Conservation (phyloP, 2,888 invertebrate species). For the Eristalinus sepulchralis region DNA sequence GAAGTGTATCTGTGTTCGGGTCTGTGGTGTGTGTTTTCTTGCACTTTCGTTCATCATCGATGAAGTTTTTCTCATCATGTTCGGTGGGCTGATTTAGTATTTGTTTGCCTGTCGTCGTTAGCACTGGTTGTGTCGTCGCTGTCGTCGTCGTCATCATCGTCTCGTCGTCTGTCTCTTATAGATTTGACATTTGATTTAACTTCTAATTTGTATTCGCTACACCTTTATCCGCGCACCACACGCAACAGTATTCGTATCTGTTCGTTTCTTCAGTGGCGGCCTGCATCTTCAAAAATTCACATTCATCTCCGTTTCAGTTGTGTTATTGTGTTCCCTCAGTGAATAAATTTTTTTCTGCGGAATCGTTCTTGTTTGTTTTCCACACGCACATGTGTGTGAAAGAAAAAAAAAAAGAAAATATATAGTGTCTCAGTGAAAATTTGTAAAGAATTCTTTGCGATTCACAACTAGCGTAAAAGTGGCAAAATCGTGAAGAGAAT, state of each 20-base stretch:
- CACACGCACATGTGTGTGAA: constrained; percentile 1
- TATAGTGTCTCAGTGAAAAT: neutral
- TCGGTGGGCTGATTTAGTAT: constrained; percentile 76
- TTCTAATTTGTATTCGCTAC: neutral
- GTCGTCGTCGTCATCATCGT: constrained; percentile 77
- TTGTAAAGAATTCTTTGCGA: neutral
- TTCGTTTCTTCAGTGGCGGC: constrained; percentile 20
- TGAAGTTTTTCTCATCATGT: constrained; percentile 51
- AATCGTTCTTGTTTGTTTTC: neutral
- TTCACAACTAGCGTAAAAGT: neutral
- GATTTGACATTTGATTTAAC: constrained; percentile 14
- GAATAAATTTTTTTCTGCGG: neutral
- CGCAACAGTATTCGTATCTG: neutral
- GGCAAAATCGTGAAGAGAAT: neutral
- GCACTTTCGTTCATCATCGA: constrained; percentile 58
- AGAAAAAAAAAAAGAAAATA: too few relatives aligned
- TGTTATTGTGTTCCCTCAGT: neutral
- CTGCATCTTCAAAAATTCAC: neutral
- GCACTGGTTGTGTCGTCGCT: constrained; percentile 74
- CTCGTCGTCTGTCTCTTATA: neutral
- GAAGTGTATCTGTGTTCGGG: neutral
- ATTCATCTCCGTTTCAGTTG: constrained; percentile 17
- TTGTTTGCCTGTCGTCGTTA: constrained; percentile 80
- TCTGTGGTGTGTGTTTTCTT: constrained; percentile 42
- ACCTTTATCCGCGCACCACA: neutral